A percentile compares a stretch with the other conserved stretches of the same genome.
Evolutionary conservation across 2,888 invertebrate species (phyloP).

Genomic region (Mythimna impura): DNA sequence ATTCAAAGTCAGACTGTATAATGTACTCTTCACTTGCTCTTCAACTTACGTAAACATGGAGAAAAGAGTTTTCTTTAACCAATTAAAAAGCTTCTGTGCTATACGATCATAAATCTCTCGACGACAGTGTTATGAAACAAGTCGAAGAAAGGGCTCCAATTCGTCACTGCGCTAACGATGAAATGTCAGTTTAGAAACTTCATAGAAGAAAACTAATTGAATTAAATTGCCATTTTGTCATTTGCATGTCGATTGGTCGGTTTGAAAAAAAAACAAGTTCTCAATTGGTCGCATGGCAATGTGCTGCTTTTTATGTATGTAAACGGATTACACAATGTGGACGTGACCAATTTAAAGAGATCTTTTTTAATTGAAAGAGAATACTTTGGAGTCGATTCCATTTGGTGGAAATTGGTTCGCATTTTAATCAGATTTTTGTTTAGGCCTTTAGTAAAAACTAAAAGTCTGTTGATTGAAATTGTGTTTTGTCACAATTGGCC

Average conservation of each 20-base stretch:
- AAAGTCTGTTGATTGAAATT: background rate
- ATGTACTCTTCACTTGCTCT: background rate
- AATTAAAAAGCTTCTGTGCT: slow-evolving; percentile 24
- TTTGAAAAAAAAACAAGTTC: slow-evolving; percentile 22
- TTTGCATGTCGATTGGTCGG: slow-evolving; percentile 45
- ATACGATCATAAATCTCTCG: slow-evolving; percentile 23
- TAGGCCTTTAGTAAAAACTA: slow-evolving; percentile 10
- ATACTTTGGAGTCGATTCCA: slow-evolving; percentile 18
- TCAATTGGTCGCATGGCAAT: slow-evolving; percentile 35
- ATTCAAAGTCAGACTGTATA: background rate
- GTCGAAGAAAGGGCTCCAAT: slow-evolving; percentile 52
- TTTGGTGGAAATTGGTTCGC: slow-evolving; percentile 33
- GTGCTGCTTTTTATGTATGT: slow-evolving; percentile 37
- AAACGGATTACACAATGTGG: slow-evolving; percentile 33
- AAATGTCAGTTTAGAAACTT: slow-evolving; percentile 56
- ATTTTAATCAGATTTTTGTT: slow-evolving; percentile 22
- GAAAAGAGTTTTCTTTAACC: slow-evolving; percentile 16
- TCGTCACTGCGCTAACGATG: slow-evolving; percentile 44
- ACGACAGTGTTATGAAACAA: slow-evolving; percentile 24
- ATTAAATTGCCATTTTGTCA: slow-evolving; percentile 53
- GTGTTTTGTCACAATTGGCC: background rate
- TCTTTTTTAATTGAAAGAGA: slow-evolving; percentile 43
- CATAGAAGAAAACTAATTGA: slow-evolving; percentile 45
- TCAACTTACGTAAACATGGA: slow-evolving; percentile 25
- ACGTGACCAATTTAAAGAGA: slow-evolving; percentile 46